These are phyloP conservation scores for Pogonophryne albipinna DNA, from an alignment of 2,797 vertebrate genomes.

Conservation along the genomic window DNA sequence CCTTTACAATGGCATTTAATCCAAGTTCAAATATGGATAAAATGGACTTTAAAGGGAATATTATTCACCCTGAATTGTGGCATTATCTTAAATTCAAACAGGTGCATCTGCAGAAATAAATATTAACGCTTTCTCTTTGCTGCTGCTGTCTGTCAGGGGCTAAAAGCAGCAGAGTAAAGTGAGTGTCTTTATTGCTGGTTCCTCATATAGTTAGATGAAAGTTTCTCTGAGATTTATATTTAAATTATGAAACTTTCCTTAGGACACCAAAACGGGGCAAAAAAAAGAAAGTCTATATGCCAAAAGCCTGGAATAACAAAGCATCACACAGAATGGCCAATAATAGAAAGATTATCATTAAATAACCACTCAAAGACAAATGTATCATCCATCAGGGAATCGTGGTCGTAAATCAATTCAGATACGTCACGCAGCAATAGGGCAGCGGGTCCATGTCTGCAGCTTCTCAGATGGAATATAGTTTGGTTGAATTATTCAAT, in stretches of 20 bases:
- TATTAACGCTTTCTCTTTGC: constrained; percentile 61
- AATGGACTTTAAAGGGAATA: not conserved
- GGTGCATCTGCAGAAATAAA: constrained; percentile 1
- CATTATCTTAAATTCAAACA: constrained; percentile 30
- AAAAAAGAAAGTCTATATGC: not conserved
- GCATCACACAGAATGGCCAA: not conserved
- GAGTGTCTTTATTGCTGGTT: constrained; percentile 3
- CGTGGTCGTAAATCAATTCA: not conserved
- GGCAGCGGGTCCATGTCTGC: not conserved
- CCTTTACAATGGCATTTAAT: not conserved
- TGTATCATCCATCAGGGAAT: not conserved
- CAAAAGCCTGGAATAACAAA: not conserved
- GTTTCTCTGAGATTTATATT: not conserved
- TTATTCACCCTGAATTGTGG: not conserved
- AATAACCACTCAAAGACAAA: not conserved
- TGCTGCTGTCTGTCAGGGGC: constrained; percentile 22
- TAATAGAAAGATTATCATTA: not conserved
- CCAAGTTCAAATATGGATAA: constrained; percentile 17
- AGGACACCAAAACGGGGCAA: constrained; percentile 1
- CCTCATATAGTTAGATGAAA: not conserved
- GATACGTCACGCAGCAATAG: not conserved
- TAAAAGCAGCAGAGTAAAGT: constrained; percentile 15
- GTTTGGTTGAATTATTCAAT: not conserved
- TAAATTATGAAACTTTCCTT: not conserved
- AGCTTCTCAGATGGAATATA: not conserved